A percentile compares a stretch with the other conserved stretches of the same genome.
Evolutionary conservation across 2,888 invertebrate species (phyloP).

Genomic region (Euphydryas editha): DNA sequence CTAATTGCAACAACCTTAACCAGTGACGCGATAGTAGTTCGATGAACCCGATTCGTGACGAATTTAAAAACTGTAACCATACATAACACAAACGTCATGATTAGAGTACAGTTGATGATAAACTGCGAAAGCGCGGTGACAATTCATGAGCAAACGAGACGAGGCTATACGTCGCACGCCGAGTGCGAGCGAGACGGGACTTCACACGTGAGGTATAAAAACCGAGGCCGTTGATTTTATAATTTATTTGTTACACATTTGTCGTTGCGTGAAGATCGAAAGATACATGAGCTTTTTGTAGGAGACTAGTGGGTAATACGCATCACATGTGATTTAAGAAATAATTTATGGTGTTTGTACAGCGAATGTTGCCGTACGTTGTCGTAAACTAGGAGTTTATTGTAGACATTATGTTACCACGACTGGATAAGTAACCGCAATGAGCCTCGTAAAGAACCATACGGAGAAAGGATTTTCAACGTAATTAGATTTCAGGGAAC

Average conservation of each 20-base stretch:
- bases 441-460: conserved; percentile 47
- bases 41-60: conserved; percentile 65
- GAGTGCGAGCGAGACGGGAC: conserved; percentile 55
- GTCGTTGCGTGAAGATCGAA: conserved; percentile 82
- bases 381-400: conserved; percentile 66
- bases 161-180: conserved; percentile 46
- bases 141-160: conserved; percentile 61
- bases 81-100: conserved; percentile 74
- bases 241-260: conserved; percentile 84
- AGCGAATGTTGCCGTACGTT: conserved; percentile 67
- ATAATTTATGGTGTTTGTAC: conserved; percentile 81
- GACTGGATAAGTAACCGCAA: conserved; percentile 54
- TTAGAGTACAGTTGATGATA: conserved; percentile 74
- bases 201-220: conserved; percentile 73
- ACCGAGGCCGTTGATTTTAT: conserved; percentile 79
- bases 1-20: conserved; percentile 19
- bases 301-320: conserved; percentile 72
- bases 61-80: conserved; percentile 48
- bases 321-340: conserved; percentile 81
- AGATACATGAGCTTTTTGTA: conserved; percentile 82
- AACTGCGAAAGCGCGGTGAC: conserved; percentile 68
- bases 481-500: conserved; percentile 42
- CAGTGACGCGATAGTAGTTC: conserved; percentile 53
- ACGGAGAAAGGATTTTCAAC: conserved; percentile 42
- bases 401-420: conserved; percentile 53